Percentiles rank a stretch among this genome's conserved stretches.
Conservation (phyloP, 1,140 invertebrate genomes). For the Papilio glaucus region DNA sequence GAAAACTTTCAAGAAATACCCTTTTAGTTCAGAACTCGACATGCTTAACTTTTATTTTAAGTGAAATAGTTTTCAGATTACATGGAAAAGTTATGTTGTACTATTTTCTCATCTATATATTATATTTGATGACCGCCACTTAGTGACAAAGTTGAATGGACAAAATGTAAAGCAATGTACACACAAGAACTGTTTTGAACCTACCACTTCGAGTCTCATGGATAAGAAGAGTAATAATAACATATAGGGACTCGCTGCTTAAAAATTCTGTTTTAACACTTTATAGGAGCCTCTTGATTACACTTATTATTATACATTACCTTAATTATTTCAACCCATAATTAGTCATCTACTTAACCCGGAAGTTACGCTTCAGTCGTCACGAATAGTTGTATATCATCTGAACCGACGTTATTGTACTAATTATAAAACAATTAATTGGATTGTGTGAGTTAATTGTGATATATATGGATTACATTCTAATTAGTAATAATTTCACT, state of each 20-base stretch:
- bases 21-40: constrained; percentile 32
- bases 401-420: neutral
- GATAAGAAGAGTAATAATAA: too few species aligned
- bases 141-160: too few species aligned
- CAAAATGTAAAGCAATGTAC: too few species aligned
- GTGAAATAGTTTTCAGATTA: constrained; percentile 35
- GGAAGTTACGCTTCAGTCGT: neutral
- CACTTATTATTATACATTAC: too few species aligned
- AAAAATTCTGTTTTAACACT: too few species aligned
- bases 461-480: constrained; percentile 1
- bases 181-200: too few species aligned
- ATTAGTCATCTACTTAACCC: neutral
- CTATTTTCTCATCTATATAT: neutral
- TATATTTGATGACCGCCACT: too few species aligned
- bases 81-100: constrained; percentile 22
- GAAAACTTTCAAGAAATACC: constrained; percentile 26
- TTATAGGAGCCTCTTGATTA: too few species aligned
- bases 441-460: constrained; percentile 3
- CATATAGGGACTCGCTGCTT: too few species aligned
- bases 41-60: constrained; percentile 35
- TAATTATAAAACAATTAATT: constrained; percentile 16
- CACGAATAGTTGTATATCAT: neutral
- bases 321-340: neutral
- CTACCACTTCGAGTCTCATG: too few species aligned
- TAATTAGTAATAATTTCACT: constrained; percentile 10